These are phyloP conservation scores for Hyperoplus immaculatus DNA, from an alignment of 2,797 vertebrate genomes.

Conservation along the genomic window DNA sequence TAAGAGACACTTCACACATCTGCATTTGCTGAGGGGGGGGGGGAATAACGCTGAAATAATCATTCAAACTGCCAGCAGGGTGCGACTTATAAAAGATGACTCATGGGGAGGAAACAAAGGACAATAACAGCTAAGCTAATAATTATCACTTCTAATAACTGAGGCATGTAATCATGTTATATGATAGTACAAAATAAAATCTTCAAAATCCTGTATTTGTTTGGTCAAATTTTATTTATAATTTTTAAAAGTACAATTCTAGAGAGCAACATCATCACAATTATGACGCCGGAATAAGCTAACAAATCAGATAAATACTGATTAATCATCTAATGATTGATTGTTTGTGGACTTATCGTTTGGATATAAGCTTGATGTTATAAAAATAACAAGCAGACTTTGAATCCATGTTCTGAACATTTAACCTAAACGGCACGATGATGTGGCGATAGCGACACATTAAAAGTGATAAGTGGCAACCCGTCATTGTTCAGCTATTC, in stretches of 20 bases:
- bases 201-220: background rate
- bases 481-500: background rate
- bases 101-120: too few relatives aligned
- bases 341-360: too few relatives aligned
- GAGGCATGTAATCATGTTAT: too few relatives aligned
- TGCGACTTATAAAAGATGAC: too few relatives aligned
- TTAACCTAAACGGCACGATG: background rate
- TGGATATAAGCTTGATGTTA: background rate
- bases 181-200: background rate
- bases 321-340: background rate
- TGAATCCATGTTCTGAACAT: background rate
- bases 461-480: background rate
- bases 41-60: background rate
- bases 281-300: background rate
- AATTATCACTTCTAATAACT: too few relatives aligned
- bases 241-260: background rate
- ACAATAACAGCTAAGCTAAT: too few relatives aligned
- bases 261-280: background rate
- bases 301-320: background rate
- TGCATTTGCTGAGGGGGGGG: background rate
- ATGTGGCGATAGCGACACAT: slow-evolving; percentile 2
- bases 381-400: background rate
- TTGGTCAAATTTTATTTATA: background rate
- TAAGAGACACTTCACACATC: background rate
- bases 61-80: too few relatives aligned